Percentiles rank a stretch among this genome's conserved stretches.
These are phyloP conservation scores for Xenopus petersii DNA, from an alignment of 2,797 vertebrate species.

Conservation along the genomic window DNA sequence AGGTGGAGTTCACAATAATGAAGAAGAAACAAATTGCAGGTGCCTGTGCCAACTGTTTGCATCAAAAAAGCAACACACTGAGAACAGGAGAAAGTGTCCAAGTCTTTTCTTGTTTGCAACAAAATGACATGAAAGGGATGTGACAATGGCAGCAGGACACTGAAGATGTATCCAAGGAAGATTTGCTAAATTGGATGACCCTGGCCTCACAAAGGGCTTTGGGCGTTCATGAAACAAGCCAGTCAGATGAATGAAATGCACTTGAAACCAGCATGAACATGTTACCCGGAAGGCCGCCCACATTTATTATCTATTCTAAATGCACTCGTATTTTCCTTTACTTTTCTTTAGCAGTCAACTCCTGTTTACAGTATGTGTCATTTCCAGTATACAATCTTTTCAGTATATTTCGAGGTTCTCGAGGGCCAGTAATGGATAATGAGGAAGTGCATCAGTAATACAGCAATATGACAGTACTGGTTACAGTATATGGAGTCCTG, in stretches of 20 bases:
- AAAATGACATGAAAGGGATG: neutral
- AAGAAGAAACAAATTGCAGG: constrained; percentile 23
- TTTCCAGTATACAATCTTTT: too few species aligned
- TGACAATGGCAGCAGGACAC: neutral
- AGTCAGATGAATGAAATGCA: constrained; percentile 9
- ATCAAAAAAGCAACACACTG: neutral
- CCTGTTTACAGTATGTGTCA: too few species aligned
- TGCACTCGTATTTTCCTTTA: neutral
- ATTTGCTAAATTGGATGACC: constrained; percentile 39
- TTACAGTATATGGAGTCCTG: too few species aligned
- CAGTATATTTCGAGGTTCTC: too few species aligned
- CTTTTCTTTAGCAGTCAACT: too few species aligned
- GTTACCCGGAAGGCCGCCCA: neutral
- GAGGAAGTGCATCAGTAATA: too few species aligned
- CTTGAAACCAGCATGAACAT: neutral
- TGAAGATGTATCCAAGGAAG: constrained; percentile 24
- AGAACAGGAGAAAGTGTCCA: fast-evolving
- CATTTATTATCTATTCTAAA: neutral
- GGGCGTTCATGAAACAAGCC: neutral
- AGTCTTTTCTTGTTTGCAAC: constrained; percentile 1
- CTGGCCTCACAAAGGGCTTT: constrained; percentile 20
- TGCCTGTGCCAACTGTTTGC: constrained; percentile 24
- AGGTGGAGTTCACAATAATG: constrained; percentile 33
- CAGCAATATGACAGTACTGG: too few species aligned
- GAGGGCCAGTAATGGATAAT: too few species aligned